Base-by-base conservation (phyloP, 2,888 invertebrate species). In the Andrena chrysosceles region DNA sequence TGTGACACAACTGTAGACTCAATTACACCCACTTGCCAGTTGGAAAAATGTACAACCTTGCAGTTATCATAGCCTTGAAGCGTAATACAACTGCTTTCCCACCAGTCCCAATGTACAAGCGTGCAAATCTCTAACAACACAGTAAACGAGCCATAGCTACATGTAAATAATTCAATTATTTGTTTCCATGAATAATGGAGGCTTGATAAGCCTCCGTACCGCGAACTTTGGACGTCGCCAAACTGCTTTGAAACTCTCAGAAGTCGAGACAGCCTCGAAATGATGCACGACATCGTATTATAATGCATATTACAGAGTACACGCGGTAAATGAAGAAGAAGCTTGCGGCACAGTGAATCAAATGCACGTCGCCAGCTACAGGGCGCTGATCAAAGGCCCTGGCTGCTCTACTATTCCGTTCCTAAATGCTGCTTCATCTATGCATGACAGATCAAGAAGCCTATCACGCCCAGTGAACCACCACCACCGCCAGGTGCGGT, bases 401-500 rank as follows among this genome's bases (percentile, higher is more conserved):
- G 6, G 13, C 13, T 10, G 49, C 20, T 49, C 7, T 23, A 71
- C 23, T 33, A 49, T 42, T 42, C 42, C 13, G 62, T 33, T 23
- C n/a, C 13, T 8, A 35, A 69, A 69, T 69, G 20, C 16, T 7
- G 1, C 20, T 4, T 62, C 29, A 48, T 23, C 48, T 26, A 42
- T 35, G 13, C 13, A 6, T 16, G 54, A 54, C 16, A 23, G 42
- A 66, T 71, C 80, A 33, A 54, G 54, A 63, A 29, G 35, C n/a
- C 68, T 20, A 67, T 63, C 62, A 56, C 29, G 10, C 5, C 13
- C 54, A 26, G 23, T 35, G 49, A 59, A 62, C 60, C 33, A 52
- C 26, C 10, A 2, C n/a, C 49, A 26, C 6, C 33, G 23, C 8
- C 78, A 56, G 67, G 60, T 81, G 69, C 52, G 73, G 56, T 52